Evolutionary conservation across 2,888 invertebrate species (phyloP), one percentile per base, ranked within the genome.

Genomic region (Eupithecia subumbrata): DNA sequence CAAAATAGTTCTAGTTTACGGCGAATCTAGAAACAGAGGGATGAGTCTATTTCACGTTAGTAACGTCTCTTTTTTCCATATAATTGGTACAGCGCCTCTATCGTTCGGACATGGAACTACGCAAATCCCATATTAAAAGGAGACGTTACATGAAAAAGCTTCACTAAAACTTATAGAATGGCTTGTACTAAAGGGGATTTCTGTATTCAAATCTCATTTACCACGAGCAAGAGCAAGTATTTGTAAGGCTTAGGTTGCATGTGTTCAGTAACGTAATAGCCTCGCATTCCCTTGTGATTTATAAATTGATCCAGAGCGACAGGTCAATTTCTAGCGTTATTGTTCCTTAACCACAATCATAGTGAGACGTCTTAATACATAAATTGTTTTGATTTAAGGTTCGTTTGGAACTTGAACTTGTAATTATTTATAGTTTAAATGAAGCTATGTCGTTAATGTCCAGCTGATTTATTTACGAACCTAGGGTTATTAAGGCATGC

Each of bases 401-500:
- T 84, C 71, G 80, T 76, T 80, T 79, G 76, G 81, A 82, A 84
- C 83, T 84, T 87, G 85, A 82, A 84, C 86, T 88, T 83, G 85
- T 88, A 88, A 89, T 91, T 91, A 90, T 91, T 91, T 90, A 91
- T 91, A 88, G 90, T 88, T 88, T 87, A 89, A 91, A 91, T 91
- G 88, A 89, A 90, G 88, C 83, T 85, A 87, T 89, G 86, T 88
- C 89, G 88, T 91, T 89, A 91, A 91, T 72, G 88, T 88, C 87
- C 74, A 79, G 77, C 79, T 89, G 90, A 89, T 91, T 90, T 89
- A 91, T 89, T 85, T 87, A 85, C 84, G 85, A 83, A 85, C 84
- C 82, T 83, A 79, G 80, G 82, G 84, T 86, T 85, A 87, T 89
- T 87, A 88, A 84, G 78, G 76, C 79, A 80, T 73, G 74, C 64